These are phyloP conservation scores for Sebastolobus altivelis DNA, from an alignment of 2,797 vertebrate genomes.

Conservation along the genomic window DNA sequence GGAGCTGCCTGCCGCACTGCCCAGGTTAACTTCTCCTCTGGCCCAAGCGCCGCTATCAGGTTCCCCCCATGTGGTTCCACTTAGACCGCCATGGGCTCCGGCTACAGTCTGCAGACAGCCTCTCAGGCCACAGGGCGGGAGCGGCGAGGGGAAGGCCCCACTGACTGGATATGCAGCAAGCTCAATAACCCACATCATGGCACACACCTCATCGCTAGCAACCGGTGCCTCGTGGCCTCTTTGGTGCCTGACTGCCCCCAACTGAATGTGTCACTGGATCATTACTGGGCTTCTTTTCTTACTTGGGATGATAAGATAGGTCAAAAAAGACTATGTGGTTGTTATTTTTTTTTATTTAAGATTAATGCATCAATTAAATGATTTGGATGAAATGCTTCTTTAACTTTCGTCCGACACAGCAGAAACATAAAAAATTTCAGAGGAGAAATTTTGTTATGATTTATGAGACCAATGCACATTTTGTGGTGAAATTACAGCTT, in stretches of 20 bases:
- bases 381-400: constrained; percentile 12
- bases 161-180: constrained; percentile 48
- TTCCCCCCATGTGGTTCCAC: constrained; percentile 84
- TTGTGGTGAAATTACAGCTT: constrained; percentile 64
- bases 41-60: constrained; percentile 71
- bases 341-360: constrained; percentile 5
- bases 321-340: background rate
- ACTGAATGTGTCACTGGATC: constrained; percentile 46
- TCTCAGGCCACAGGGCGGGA: constrained; percentile 65
- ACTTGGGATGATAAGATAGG: constrained; percentile 11
- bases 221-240: constrained; percentile 32
- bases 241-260: constrained; percentile 13
- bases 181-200: constrained; percentile 61
- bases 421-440: constrained; percentile 20
- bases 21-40: constrained; percentile 69
- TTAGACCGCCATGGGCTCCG: constrained; percentile 77
- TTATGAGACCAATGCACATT: constrained; percentile 51
- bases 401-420: background rate
- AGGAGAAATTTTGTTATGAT: constrained; percentile 44
- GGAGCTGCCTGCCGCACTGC: constrained; percentile 49
- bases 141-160: constrained; percentile 33
- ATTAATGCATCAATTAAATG: background rate
- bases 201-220: constrained; percentile 59
- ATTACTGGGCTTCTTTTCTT: constrained; percentile 25
- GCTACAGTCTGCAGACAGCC: constrained; percentile 68